Conservation (phyloP, 2,797 vertebrate species). For the Muscicapa striata region DNA sequence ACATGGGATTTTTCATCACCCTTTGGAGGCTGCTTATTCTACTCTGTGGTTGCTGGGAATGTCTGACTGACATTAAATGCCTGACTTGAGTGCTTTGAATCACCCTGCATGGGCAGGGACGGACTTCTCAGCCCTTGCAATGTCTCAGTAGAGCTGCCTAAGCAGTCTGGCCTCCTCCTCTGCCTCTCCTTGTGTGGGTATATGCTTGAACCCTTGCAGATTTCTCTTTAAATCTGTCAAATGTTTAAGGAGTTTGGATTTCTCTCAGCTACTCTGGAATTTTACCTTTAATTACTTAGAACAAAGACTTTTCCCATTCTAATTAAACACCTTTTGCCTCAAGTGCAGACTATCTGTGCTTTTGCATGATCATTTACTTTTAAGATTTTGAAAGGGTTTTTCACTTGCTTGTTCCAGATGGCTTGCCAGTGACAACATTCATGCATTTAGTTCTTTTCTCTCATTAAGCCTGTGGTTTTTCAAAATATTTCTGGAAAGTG, state of each 20-base stretch:
- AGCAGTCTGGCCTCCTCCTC: background rate
- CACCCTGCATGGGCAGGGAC: background rate
- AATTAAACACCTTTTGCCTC: constrained; percentile 38
- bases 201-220: background rate
- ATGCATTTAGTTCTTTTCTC: background rate
- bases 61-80: background rate
- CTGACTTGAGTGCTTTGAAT: background rate
- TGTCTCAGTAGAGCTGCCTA: background rate
- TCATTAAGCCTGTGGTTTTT: constrained; percentile 25
- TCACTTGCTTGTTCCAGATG: background rate
- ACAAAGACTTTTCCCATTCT: constrained; percentile 4
- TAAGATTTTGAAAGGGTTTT: constrained; percentile 24
- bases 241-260: background rate
- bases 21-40: background rate
- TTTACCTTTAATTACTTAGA: constrained; percentile 18
- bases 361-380: background rate
- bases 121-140: background rate
- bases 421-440: background rate
- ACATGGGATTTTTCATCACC: background rate
- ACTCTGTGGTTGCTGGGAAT: background rate
- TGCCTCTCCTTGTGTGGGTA: background rate
- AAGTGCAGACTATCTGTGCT: background rate
- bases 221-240: background rate
- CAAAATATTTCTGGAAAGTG: background rate
- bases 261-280: background rate